Evolutionary conservation across 2,797 vertebrate genomes (phyloP).

Genomic region (Hoplostethus atlanticus): DNA sequence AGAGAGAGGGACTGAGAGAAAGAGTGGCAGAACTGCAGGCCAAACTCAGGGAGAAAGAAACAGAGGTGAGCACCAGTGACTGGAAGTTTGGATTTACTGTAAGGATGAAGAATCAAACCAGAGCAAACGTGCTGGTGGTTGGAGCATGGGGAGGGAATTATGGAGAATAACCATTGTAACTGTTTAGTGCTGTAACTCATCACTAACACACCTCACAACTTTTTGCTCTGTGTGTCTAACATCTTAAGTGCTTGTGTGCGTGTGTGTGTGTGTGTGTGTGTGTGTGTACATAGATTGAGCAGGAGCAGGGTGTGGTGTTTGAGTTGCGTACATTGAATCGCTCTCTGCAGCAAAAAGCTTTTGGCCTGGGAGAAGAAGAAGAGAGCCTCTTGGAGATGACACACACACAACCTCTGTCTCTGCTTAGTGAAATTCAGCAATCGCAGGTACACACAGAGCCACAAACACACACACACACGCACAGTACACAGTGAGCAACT

Average conservation of each 20-base stretch:
- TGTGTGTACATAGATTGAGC: slow-evolving; percentile 80
- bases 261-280: slow-evolving; percentile 30
- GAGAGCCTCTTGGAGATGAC: slow-evolving; percentile 66
- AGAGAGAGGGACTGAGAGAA: slow-evolving; percentile 77
- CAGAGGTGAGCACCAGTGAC: slow-evolving; percentile 77
- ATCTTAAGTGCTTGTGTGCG: background rate
- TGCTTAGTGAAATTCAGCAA: slow-evolving; percentile 82
- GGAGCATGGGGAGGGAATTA: background rate
- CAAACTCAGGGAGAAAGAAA: slow-evolving; percentile 79
- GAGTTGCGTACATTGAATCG: slow-evolving; percentile 85
- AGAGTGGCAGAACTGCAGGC: slow-evolving; percentile 75
- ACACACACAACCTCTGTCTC: slow-evolving; percentile 73
- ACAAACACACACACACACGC: slow-evolving; percentile 23
- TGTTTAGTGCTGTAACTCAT: background rate
- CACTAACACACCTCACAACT: too few relatives aligned
- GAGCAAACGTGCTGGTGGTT: background rate
- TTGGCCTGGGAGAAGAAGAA: slow-evolving; percentile 80
- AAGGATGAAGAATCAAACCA: background rate
- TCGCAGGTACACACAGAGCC: slow-evolving; percentile 72
- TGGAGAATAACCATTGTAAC: background rate
- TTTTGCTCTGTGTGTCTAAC: slow-evolving; percentile 13
- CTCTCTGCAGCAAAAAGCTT: slow-evolving; percentile 81
- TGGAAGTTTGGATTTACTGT: background rate
- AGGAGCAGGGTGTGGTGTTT: slow-evolving; percentile 85
- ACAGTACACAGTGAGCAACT: background rate